Conservation (phyloP, 2,888 invertebrate genomes). For the Carpatolechia fugitivella region DNA sequence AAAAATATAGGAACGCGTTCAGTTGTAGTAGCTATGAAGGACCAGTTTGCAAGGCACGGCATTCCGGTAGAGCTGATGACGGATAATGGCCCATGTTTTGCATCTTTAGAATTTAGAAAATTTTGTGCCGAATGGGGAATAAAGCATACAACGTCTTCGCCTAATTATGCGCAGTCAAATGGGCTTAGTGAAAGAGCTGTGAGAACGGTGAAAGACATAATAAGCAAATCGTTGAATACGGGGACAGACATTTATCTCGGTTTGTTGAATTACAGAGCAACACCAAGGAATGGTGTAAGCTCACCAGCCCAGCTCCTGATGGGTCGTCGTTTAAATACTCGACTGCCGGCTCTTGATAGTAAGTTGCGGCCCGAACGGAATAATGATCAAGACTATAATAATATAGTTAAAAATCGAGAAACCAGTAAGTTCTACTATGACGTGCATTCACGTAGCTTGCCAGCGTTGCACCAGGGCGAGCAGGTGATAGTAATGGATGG, state of each 20-base stretch:
- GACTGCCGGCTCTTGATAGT: background rate
- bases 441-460: background rate
- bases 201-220: conserved; percentile 18
- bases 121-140: conserved; percentile 20
- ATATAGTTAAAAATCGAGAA: background rate
- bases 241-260: conserved; percentile 16
- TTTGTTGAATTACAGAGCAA: background rate
- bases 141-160: conserved; percentile 18
- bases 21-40: conserved; percentile 15
- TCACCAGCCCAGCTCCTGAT: conserved; percentile 1
- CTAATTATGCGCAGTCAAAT: conserved; percentile 21
- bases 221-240: conserved; percentile 15
- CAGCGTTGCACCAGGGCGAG: background rate
- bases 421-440: background rate
- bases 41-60: conserved; percentile 23
- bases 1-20: background rate
- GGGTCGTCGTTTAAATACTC: background rate
- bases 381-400: background rate
- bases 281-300: background rate
- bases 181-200: conserved; percentile 22
- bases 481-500: background rate
- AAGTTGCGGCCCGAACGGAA: background rate
- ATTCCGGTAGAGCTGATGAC: conserved; percentile 21
- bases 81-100: conserved; percentile 23
- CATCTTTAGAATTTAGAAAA: conserved; percentile 19